Evolutionary conservation across 2,888 invertebrate species (phyloP), one percentile per base, ranked within the genome.

Genomic region (Chrysolina haemoptera): DNA sequence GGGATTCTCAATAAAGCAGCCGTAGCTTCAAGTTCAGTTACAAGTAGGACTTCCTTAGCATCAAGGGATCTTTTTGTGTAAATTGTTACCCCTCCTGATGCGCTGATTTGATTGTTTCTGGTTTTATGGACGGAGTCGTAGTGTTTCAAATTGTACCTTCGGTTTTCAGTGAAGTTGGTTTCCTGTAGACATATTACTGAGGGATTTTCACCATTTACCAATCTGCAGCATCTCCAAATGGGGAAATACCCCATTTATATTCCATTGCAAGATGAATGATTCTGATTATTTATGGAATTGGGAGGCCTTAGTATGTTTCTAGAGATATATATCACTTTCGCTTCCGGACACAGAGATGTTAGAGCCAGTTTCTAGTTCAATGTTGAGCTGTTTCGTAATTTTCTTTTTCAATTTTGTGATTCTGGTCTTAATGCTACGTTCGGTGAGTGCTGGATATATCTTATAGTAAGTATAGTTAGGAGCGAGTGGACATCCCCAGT

Each of bases 71-170:
- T 11, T 53, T 65, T 73, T 55, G 41, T n/a, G 27, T 62, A 71
- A 35, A 69, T 74, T 20, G 73, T 73, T 12, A 73, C 78, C 10
- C 74, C 75, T 16, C 79, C 74, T 12, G 69, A 55, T 18, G 76
- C 72, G 64, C 46, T 73, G 9, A 12, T 4, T 16, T 22, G 50
- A 53, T n/a, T 35, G 8, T 64, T 41, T 64, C 75, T n/a, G 67
- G 62, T 70, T 76, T 73, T 76, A 18, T 68, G 43, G 18, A 73
- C 64, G 22, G 43, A 16, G 22, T 66, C 46, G 35, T 73, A 74
- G 22, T 69, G 6, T 73, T 65, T 72, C 14, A 70, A 18, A 14
- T 62, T 20, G 16, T 68, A 43, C 16, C 22, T 18, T 35, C 66
- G 50, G 20, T 43, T 55, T 20, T 62, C 59, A 22, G 27, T 62